phyloP scores from a whole-genome alignment of 1,140 invertebrate species.

The Bombyx mandarina region DNA sequence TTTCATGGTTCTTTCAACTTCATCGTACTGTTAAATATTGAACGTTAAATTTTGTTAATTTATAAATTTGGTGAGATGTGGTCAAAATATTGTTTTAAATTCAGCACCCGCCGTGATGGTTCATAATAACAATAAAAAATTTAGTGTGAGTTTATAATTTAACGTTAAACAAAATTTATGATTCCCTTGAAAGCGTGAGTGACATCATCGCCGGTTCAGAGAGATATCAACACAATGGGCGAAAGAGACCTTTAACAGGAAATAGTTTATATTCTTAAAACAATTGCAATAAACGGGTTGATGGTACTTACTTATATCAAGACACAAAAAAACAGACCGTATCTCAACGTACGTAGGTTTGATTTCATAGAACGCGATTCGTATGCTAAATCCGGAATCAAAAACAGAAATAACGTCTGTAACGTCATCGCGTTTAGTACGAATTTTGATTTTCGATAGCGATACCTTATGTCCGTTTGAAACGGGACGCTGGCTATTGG shows the following conservation, averaged over 20 bases:
- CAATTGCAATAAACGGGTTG: slow-evolving; percentile 55
- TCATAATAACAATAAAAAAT: slow-evolving; percentile 7
- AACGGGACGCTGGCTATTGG: slow-evolving; percentile 43
- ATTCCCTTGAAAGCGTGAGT: slow-evolving; percentile 42
- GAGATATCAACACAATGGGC: slow-evolving; percentile 50
- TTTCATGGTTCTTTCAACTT: too few relatives aligned
- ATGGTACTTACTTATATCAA: slow-evolving; percentile 9
- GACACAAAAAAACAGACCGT: slow-evolving; percentile 13
- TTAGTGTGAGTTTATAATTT: slow-evolving; percentile 14
- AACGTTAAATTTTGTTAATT: too few relatives aligned
- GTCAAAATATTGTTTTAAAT: background rate
- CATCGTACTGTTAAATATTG: too few relatives aligned
- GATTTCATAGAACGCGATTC: slow-evolving; percentile 11
- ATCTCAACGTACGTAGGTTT: slow-evolving; percentile 10
- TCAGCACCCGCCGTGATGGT: slow-evolving; percentile 10
- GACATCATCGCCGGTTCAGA: slow-evolving; percentile 52
- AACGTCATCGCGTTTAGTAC: slow-evolving; percentile 48
- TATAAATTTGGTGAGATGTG: too few relatives aligned
- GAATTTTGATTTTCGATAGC: slow-evolving; percentile 49
- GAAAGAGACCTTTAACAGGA: slow-evolving; percentile 62
- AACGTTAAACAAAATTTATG: slow-evolving; percentile 29
- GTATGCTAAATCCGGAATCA: slow-evolving; percentile 4
- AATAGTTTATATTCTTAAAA: slow-evolving; percentile 68
- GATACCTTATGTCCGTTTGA: slow-evolving; percentile 45
- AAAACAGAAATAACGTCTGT: slow-evolving; percentile 43